Percentiles rank a stretch among this genome's conserved stretches.
phyloP scores from a whole-genome alignment of 2,797 vertebrate species.

The Garrulus glandarius region DNA sequence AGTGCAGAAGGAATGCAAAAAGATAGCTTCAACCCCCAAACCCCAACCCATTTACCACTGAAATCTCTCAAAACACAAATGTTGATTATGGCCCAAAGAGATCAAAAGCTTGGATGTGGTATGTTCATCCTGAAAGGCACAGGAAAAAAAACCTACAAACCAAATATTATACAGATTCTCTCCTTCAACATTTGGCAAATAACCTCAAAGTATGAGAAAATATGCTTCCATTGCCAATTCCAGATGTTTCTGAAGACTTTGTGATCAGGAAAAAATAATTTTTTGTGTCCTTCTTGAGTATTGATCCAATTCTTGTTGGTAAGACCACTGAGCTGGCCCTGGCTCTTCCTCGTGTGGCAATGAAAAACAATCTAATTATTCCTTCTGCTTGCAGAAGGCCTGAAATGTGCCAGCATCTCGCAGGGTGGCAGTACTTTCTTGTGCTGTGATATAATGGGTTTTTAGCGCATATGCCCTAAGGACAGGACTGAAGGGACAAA shows the following conservation, averaged over 20 bases:
- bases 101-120: background rate
- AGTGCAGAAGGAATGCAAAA: background rate
- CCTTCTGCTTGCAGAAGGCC: background rate
- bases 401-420: background rate
- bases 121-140: background rate
- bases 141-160: background rate
- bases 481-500: background rate
- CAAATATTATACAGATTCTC: background rate
- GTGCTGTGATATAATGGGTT: background rate
- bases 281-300: background rate
- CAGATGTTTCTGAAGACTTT: background rate
- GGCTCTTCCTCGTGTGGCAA: background rate
- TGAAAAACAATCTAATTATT: background rate
- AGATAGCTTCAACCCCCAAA: background rate
- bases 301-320: background rate
- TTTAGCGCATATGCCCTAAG: background rate
- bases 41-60: background rate
- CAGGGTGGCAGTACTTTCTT: background rate
- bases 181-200: background rate
- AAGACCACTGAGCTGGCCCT: background rate
- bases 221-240: background rate
- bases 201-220: background rate
- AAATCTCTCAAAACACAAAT: background rate
- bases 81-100: background rate
- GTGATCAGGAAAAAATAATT: background rate